Base-by-base conservation (phyloP, 2,797 vertebrate species). In the Zalophus californianus region DNA sequence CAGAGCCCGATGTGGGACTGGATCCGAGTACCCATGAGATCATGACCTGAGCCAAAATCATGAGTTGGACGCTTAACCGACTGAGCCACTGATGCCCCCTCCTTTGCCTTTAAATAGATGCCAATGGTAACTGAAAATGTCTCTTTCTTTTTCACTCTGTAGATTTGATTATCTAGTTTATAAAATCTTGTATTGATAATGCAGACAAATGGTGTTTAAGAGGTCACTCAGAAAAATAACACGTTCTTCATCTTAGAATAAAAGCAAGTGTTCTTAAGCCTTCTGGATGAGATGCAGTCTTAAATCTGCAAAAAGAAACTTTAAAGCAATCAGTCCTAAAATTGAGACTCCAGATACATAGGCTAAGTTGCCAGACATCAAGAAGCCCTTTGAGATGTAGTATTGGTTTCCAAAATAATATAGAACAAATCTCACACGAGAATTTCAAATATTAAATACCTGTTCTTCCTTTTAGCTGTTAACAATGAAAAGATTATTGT, bases 221-320 rank as follows among this genome's bases (percentile, higher is more conserved):
- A 29, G 54, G 38, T 50, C 15, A 29, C 27, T 86, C 38, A 5
- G 60, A 73, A 88, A 93, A 90, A 83, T 12, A 38, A 75, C 4
- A 54, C 18, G 5, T 44, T 93, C 52, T 87, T 72, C 56, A 52
- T 86, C 23, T 84, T 83, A 86, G 87, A 41, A 68, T 73, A 75
- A 72, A 50, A 35, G 35, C 20, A 68, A 72, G 29, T 92, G 73
- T 35, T 94, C 91, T 82, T 60, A 89, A 90, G 82, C 29, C 79
- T 93, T 77, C 48, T 86, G 27, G 35, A 86, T 79, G 73, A 87
- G 56, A 73, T 21, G 89, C n/a, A 82, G 56, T 93, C 44, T 97
- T 94, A 78, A 38, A 35, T 70, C n/a, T 29, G 15, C n/a, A 80
- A 35, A 86, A 54, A 50, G 75, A 70, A 79, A 84, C n/a, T 68